phyloP scores from a whole-genome alignment of 2,888 invertebrate genomes.

The Bursaphelenchus okinawaensis region DNA sequence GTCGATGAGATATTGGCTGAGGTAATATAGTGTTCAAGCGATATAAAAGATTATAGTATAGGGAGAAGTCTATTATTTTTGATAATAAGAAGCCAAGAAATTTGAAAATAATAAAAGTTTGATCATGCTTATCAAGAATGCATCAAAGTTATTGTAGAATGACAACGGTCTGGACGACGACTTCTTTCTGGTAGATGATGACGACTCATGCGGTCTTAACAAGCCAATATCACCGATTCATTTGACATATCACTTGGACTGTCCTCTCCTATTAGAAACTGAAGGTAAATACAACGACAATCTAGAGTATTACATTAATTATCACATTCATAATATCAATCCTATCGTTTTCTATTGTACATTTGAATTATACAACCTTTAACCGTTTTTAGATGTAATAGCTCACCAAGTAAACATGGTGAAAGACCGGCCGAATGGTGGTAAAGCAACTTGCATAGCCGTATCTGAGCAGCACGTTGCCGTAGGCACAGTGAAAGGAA shows the following conservation, averaged over 20 bases:
- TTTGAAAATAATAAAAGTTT: too few relatives aligned
- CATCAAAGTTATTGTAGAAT: background rate
- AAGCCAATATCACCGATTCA: background rate
- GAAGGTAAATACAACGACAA: slow-evolving; percentile 24
- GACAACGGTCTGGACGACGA: slow-evolving; percentile 9
- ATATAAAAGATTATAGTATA: background rate
- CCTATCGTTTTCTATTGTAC: background rate
- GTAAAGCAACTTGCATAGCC: slow-evolving; percentile 31
- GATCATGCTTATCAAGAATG: too few relatives aligned
- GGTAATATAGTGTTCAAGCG: slow-evolving; percentile 10
- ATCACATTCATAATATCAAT: too few relatives aligned
- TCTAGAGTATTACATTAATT: too few relatives aligned
- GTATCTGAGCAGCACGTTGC: slow-evolving; percentile 34
- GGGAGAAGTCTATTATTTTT: too few relatives aligned
- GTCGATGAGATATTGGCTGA: slow-evolving; percentile 45
- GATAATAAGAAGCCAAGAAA: too few relatives aligned
- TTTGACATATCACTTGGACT: slow-evolving; percentile 31
- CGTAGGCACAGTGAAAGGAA: slow-evolving; percentile 44
- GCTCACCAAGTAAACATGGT: slow-evolving; percentile 38
- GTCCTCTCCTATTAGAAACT: slow-evolving; percentile 21
- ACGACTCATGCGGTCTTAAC: slow-evolving; percentile 13
- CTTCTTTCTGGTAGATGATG: slow-evolving; percentile 11
- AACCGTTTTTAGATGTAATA: slow-evolving; percentile 32
- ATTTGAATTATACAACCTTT: background rate
- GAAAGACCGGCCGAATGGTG: slow-evolving; percentile 27